A percentile compares a stretch with the other conserved stretches of the same genome.
Evolutionary conservation across 2,888 invertebrate species (phyloP).

Genomic region (Tipula unca): DNA sequence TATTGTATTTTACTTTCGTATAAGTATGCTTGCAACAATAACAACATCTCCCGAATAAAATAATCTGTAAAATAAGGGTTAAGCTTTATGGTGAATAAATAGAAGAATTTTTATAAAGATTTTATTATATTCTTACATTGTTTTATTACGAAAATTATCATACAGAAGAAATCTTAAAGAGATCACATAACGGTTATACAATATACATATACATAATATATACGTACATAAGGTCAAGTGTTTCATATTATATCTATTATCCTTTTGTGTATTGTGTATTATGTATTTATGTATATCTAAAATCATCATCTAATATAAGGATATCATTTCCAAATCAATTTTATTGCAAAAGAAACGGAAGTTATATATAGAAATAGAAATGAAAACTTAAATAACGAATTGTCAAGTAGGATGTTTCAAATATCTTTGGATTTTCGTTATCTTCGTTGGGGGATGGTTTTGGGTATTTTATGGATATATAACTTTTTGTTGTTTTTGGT

Average conservation of each 20-base stretch:
- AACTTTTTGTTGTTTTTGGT: no score
- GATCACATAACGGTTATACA: background rate
- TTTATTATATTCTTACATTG: background rate
- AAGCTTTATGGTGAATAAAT: background rate
- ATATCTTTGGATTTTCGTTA: background rate
- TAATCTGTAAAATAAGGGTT: background rate
- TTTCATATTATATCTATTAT: background rate
- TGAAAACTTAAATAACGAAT: background rate
- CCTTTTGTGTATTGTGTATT: background rate
- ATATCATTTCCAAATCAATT: conserved; percentile 8
- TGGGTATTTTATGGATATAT: no score
- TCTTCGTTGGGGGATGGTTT: background rate
- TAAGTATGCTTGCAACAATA: background rate
- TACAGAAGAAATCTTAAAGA: background rate
- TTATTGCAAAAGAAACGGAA: background rate
- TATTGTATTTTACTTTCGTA: background rate
- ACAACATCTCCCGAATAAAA: background rate
- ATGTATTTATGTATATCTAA: no score
- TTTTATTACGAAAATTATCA: background rate
- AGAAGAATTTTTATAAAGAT: background rate
- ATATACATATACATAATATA: no score
- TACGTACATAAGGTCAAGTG: background rate
- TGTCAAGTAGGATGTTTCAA: background rate
- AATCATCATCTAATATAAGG: background rate
- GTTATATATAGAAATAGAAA: background rate